Evolutionary conservation across 2,888 invertebrate genomes (phyloP).

Genomic region (Chrysodeixis includens): DNA sequence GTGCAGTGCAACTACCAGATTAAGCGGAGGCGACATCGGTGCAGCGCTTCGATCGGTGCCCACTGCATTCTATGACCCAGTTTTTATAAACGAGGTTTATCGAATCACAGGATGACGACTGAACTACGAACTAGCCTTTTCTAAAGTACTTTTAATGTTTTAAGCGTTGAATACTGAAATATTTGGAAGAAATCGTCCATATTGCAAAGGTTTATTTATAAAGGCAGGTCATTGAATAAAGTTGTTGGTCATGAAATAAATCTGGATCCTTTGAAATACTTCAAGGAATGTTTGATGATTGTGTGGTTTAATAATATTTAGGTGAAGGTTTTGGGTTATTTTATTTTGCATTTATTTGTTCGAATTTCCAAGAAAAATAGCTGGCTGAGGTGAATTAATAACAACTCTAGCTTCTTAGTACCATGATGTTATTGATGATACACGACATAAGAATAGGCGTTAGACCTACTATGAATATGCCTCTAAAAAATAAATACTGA

Average conservation of each 20-base stretch:
- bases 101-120: not conserved
- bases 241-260: not conserved
- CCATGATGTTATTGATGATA: too few species aligned
- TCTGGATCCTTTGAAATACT: not conserved
- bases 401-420: too few species aligned
- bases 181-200: not conserved
- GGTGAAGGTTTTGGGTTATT: not conserved
- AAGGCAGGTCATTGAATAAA: not conserved
- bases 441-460: too few species aligned
- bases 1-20: conserved; percentile 65
- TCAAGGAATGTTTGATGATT: not conserved
- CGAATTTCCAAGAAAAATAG: not conserved
- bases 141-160: not conserved
- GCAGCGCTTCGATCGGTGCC: conserved; percentile 45
- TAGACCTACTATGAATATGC: too few species aligned
- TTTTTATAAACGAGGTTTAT: conserved; percentile 35
- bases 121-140: not conserved
- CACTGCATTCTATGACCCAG: conserved; percentile 60
- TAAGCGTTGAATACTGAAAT: not conserved
- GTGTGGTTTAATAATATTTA: conserved; percentile 4
- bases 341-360: not conserved
- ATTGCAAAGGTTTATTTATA: too few species aligned
- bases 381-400: too few species aligned
- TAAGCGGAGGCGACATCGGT: conserved; percentile 59
- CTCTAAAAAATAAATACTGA: too few species aligned